A percentile compares a stretch with the other conserved stretches of the same genome.
Conservation (phyloP, 1,140 invertebrate genomes). For the Halotydeus destructor region DNA sequence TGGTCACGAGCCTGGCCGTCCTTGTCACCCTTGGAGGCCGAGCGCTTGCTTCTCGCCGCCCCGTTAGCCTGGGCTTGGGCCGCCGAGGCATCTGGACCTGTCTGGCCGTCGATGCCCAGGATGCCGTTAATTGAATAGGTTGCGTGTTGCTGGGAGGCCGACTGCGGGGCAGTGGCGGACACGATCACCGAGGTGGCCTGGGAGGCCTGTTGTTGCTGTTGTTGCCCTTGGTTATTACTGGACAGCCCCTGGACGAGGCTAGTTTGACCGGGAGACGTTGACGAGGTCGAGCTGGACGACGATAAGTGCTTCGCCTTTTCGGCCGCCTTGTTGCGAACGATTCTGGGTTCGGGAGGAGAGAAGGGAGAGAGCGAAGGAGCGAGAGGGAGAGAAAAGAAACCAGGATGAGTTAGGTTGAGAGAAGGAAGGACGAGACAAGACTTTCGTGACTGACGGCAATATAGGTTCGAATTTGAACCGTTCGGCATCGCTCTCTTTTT, state of each 20-base stretch:
- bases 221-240: background rate
- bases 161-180: slow-evolving; percentile 11
- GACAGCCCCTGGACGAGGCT: slow-evolving; percentile 8
- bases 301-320: slow-evolving; percentile 69
- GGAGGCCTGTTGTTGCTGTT: background rate
- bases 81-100: slow-evolving; percentile 1
- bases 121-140: slow-evolving; percentile 85
- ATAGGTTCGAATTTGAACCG: too few species aligned
- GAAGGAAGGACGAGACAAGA: too few species aligned
- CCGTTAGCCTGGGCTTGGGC: background rate
- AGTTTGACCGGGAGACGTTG: slow-evolving; percentile 34
- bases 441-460: too few species aligned
- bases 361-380: too few species aligned
- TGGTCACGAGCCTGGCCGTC: background rate
- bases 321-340: slow-evolving; percentile 84
- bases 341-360: too few species aligned
- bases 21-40: background rate
- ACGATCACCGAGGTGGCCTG: slow-evolving; percentile 6
- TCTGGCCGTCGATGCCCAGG: slow-evolving; percentile 41
- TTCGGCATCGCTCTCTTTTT: too few species aligned
- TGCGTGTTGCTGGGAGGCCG: slow-evolving; percentile 6
- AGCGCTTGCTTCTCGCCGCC: background rate
- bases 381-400: too few species aligned
- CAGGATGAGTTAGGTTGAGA: too few species aligned
- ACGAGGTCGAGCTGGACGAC: slow-evolving; percentile 4